phyloP scores from a whole-genome alignment of 2,888 invertebrate species.

The Cyclophora punctaria region DNA sequence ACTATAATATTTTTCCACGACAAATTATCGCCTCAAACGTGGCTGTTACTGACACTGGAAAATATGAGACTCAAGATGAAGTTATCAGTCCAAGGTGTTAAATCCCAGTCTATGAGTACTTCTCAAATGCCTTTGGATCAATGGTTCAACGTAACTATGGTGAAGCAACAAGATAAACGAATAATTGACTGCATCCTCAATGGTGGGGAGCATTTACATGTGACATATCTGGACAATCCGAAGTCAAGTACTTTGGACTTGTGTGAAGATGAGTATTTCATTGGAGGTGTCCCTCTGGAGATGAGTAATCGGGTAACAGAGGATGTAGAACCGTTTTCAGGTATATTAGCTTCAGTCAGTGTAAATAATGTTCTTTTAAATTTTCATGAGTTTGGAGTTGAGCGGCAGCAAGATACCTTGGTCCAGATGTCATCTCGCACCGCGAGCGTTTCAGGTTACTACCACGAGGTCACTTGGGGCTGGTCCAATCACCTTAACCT shows the following conservation, averaged over 20 bases:
- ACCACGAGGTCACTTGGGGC: slow-evolving; percentile 58
- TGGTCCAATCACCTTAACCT: slow-evolving; percentile 52
- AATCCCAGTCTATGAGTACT: slow-evolving; percentile 49
- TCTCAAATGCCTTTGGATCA: slow-evolving; percentile 44
- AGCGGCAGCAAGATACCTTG: slow-evolving; percentile 40
- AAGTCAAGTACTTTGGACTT: slow-evolving; percentile 12
- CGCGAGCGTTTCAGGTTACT: slow-evolving; percentile 59
- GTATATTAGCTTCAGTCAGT: slow-evolving; percentile 44
- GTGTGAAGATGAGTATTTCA: slow-evolving; percentile 51
- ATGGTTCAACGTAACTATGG: slow-evolving; percentile 55
- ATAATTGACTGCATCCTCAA: slow-evolving; percentile 60
- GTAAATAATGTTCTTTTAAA: slow-evolving; percentile 44
- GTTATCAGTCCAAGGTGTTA: slow-evolving; percentile 34
- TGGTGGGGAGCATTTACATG: slow-evolving; percentile 50
- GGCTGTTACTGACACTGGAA: slow-evolving; percentile 48
- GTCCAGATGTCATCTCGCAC: slow-evolving; percentile 56
- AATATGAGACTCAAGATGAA: slow-evolving; percentile 56
- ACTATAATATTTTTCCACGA: slow-evolving; percentile 48
- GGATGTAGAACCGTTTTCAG: slow-evolving; percentile 40
- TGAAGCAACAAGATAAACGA: slow-evolving; percentile 42
- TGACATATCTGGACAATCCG: slow-evolving; percentile 16
- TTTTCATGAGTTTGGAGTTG: slow-evolving; percentile 41
- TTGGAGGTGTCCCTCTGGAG: slow-evolving; percentile 47
- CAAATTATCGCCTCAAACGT: slow-evolving; percentile 26
- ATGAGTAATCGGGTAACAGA: slow-evolving; percentile 28